Base-by-base conservation (phyloP, 2,113 vertebrate genomes). In the Sisor rabdophorus region DNA sequence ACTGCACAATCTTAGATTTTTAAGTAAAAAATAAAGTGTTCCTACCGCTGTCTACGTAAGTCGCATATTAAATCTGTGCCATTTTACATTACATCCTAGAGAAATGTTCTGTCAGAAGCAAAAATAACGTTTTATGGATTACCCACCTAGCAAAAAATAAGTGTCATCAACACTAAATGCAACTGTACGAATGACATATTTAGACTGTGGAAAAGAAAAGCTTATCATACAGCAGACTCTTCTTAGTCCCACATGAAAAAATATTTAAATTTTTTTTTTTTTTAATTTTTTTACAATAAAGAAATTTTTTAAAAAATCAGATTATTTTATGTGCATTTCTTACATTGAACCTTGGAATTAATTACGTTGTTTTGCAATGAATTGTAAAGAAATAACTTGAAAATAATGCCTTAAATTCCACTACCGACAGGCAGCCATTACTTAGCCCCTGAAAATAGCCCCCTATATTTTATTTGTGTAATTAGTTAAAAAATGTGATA, bases 41-140 rank as follows among this genome's bases (percentile, higher is more conserved):
- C 16, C 16, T 48, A 26, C 1, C 0, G 22, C 44, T 11, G 64
- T 17, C 40, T 67, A 26, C 64, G 5, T 44, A 48, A 67, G 44
- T 67, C 64, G 11, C n/a, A 48, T 26, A 67, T 26, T 26, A 44
- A 67, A 67, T 67, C 44, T 48, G 13, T 67, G 64, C n/a, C 22
- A 2, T 67, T 67, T 67, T 8, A 26, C 17, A 48, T 67, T 67
- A 48, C 44, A 24, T 67, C 22, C 64, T 26, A 15, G 64, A 67
- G 22, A 24, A 26, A 24, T 22, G 16, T 48, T 48, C 40, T 67
- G 64, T 67, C 22, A 48, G 48, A 26, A 17, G 40, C 44, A 48
- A 67, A 67, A 26, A 48, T 26, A 26, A 10, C 32, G 10, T 26
- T 11, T 67, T 17, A 67, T 26, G 15, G 22, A 67, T 26, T 67